A percentile compares a stretch with the other conserved stretches of the same genome.
Conservation (phyloP, 2,797 vertebrate species). For the Microchirus variegatus region DNA sequence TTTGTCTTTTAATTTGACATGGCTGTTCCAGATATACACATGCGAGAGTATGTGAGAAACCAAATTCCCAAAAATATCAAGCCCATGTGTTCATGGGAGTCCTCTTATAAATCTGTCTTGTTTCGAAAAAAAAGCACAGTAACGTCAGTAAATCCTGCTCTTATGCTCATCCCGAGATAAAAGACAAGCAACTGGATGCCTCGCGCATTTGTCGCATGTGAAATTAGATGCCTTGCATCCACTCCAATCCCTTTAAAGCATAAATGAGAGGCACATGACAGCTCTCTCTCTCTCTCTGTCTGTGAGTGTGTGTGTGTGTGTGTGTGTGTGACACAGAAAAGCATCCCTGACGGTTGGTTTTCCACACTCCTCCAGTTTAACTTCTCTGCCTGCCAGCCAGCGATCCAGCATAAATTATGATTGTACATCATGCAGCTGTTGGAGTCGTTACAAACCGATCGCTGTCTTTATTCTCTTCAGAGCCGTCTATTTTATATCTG, state of each 20-base stretch:
- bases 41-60: conserved; percentile 13
- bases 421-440: conserved; percentile 54
- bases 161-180: conserved; percentile 27
- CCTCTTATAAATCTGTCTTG: conserved; percentile 36
- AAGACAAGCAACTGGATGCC: conserved; percentile 45
- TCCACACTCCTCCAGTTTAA: conserved; percentile 37
- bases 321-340: conserved; percentile 27
- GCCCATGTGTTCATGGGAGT: conserved; percentile 8
- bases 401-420: conserved; percentile 45
- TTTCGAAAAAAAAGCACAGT: conserved; percentile 17
- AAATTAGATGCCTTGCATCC: conserved; percentile 53
- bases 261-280: conserved; percentile 51
- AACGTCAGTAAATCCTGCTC: conserved; percentile 46
- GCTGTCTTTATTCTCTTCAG: conserved; percentile 28
- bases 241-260: conserved; percentile 56
- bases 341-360: conserved; percentile 48
- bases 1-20: not conserved
- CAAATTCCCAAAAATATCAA: conserved; percentile 20
- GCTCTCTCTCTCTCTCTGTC: not conserved
- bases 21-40: conserved; percentile 13
- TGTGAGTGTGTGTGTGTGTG: conserved; percentile 19
- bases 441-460: conserved; percentile 38
- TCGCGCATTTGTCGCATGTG: conserved; percentile 29
- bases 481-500: conserved; percentile 24
- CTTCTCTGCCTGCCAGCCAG: conserved; percentile 38